A percentile compares a stretch with the other conserved stretches of the same genome.
Evolutionary conservation across 2,888 invertebrate genomes (phyloP).

Genomic region (Polydrusus pterygomalis): DNA sequence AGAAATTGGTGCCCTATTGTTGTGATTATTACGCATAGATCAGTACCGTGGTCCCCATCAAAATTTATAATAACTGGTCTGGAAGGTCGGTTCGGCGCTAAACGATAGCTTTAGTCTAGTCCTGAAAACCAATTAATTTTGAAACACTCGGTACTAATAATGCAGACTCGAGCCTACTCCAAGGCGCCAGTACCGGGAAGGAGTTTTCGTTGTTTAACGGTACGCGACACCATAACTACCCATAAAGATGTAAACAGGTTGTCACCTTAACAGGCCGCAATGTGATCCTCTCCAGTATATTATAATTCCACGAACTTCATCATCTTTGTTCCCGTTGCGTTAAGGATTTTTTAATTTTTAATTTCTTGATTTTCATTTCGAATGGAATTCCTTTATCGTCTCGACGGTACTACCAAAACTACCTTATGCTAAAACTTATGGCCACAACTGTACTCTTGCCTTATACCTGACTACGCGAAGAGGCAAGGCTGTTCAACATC

Average conservation of each 20-base stretch:
- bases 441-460: constrained; percentile 44
- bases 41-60: constrained; percentile 13
- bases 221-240: background rate
- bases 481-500: constrained; percentile 56
- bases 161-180: constrained; percentile 49
- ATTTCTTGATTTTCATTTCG: no score
- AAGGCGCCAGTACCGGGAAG: constrained; percentile 47
- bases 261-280: background rate
- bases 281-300: background rate
- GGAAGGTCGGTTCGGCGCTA: constrained; percentile 28
- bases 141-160: constrained; percentile 56
- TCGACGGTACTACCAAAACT: constrained; percentile 26
- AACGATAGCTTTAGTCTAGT: constrained; percentile 40
- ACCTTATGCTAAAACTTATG: constrained; percentile 44
- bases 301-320: no score
- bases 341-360: no score
- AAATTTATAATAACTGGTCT: constrained; percentile 39
- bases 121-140: constrained; percentile 56
- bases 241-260: background rate
- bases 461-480: constrained; percentile 53
- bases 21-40: constrained; percentile 29
- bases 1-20: constrained; percentile 11
- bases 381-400: background rate
- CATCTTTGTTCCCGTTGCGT: no score
- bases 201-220: constrained; percentile 41